phyloP scores from a whole-genome alignment of 2,797 vertebrate genomes.

The Bradypodion pumilum region DNA sequence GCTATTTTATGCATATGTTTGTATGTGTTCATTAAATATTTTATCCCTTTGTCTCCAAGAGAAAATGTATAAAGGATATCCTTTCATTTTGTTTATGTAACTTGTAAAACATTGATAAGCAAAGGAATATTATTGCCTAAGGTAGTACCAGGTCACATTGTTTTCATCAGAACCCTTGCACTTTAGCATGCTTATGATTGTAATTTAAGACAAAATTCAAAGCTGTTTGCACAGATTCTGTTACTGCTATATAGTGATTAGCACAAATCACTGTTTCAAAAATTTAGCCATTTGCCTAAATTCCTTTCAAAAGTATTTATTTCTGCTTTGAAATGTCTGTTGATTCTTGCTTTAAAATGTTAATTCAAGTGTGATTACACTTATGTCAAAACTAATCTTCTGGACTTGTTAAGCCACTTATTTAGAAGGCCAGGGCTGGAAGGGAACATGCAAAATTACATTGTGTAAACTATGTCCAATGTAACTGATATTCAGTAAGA shows the following conservation, averaged over 20 bases:
- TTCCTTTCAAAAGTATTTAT: background rate
- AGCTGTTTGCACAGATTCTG: background rate
- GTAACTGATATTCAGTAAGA: background rate
- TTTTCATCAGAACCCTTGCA: background rate
- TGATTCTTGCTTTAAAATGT: background rate
- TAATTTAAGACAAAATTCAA: slow-evolving; percentile 2
- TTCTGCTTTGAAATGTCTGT: background rate
- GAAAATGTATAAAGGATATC: background rate
- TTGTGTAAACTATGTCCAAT: background rate
- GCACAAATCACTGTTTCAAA: background rate
- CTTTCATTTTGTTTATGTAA: background rate
- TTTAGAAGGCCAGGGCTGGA: background rate
- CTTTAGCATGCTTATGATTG: background rate
- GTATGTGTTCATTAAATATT: background rate
- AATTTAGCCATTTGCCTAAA: background rate
- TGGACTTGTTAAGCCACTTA: background rate
- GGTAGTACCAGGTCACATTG: background rate
- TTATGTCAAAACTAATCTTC: slow-evolving; percentile 9
- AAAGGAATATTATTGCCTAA: slow-evolving; percentile 24
- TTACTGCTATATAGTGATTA: background rate
- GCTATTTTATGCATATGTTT: too few species aligned
- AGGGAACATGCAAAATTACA: background rate
- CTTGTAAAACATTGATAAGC: background rate
- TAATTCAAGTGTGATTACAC: background rate
- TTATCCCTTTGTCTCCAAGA: background rate